Percentiles rank a stretch among this genome's conserved stretches.
Conservation (phyloP, 35 echinoderm and acorn worm genomes). For the Anneissia japonica region DNA sequence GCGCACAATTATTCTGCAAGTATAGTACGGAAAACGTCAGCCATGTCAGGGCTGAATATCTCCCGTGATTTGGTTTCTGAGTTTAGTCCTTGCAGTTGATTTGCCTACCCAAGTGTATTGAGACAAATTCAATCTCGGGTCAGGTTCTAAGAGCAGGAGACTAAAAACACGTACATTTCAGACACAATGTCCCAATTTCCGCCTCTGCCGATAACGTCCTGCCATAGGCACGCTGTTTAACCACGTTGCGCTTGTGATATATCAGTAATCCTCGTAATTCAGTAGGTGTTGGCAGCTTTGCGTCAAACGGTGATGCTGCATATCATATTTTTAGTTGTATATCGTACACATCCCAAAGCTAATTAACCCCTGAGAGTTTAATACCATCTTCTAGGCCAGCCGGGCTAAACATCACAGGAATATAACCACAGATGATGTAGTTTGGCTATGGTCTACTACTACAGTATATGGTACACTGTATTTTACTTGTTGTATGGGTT, state of each 20-base stretch:
- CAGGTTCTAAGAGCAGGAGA: background rate
- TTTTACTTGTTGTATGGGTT: too few relatives aligned
- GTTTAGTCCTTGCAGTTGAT: background rate
- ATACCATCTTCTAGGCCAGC: background rate
- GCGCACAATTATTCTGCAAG: background rate
- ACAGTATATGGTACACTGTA: too few relatives aligned
- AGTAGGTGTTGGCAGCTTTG: background rate
- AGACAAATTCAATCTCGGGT: background rate
- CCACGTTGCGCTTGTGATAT: background rate
- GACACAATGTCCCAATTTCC: background rate
- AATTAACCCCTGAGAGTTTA: background rate
- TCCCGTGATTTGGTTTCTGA: background rate
- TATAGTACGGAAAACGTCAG: too few relatives aligned
- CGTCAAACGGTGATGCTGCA: background rate
- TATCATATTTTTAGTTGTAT: background rate
- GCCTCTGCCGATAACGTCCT: background rate
- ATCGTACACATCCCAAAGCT: background rate
- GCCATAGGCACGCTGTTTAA: background rate
- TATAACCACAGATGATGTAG: too few relatives aligned
- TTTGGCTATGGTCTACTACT: too few relatives aligned
- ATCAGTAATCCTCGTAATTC: background rate
- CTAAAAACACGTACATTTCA: background rate
- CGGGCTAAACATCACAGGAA: background rate
- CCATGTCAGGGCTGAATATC: background rate
- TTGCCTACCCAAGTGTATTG: background rate